Base-by-base conservation (phyloP, 2,113 vertebrate species). In the Catagonus wagneri region DNA sequence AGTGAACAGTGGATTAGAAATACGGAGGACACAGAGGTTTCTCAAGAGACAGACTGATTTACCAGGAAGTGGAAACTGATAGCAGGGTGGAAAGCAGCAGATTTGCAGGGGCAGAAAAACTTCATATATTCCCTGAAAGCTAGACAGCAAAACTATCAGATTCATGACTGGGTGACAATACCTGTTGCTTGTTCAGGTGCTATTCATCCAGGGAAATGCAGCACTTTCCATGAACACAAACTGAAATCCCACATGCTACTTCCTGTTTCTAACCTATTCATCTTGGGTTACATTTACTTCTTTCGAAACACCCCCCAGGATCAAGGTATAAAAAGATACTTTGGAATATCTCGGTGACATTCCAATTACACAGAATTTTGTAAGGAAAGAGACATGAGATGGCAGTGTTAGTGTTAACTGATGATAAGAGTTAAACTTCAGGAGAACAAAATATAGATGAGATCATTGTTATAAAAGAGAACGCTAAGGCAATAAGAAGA, bases 281-380 rank as follows among this genome's bases (percentile, higher is more conserved):
- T 50, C 32, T n/a, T n/a, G 14, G 27, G 19, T 39, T 74, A n/a
- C 60, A 76, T 61, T 56, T 66, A 7, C 69, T 66, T 66, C 60
- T 81, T 90, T 89, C 16, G 76, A 56, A 69, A 87, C 25, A 84
- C 11, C 36, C 61, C 15, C 91, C 69, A 32, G 60, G 50, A 63
- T 39, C 89, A 75, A 80, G 78, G 44, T 80, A 3, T 66, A 87
- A 69, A 60, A 44, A 69, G 11, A 44, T 44, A 44, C 44, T 44
- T 44, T 44, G 44, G 44, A 44, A 44, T 44, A 44, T 87, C 78
- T 68, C 69, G 86, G 4, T 54, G 44, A 68, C 74, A 87, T 54
- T 95, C 87, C 39, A 81, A 16, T 94, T 78, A 81, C 85, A 27
- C 61, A 23, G 74, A 23, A 36, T 89, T 96, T 81, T 29, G 25